These are phyloP conservation scores for Silurus lanzhouensis DNA, from an alignment of 2,797 vertebrate species.

Conservation along the genomic window DNA sequence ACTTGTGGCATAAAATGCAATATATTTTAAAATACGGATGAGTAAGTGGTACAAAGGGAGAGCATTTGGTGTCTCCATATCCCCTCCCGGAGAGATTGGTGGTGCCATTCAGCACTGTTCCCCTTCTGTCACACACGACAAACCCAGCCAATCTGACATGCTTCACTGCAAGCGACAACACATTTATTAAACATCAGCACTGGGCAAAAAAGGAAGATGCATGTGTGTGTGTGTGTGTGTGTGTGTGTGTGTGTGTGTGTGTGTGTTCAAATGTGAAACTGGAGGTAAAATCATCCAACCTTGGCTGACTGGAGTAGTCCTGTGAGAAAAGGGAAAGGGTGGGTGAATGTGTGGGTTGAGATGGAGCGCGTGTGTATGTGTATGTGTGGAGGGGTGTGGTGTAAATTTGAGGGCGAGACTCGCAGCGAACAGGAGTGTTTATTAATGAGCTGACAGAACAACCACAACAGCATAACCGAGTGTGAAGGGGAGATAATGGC, in stretches of 20 bases:
- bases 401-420: slow-evolving; percentile 16
- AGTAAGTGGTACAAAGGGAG: slow-evolving; percentile 13
- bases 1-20: slow-evolving; percentile 29
- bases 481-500: slow-evolving; percentile 26
- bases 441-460: slow-evolving; percentile 54
- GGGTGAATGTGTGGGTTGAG: slow-evolving; percentile 10
- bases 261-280: slow-evolving; percentile 42
- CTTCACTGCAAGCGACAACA: slow-evolving; percentile 51
- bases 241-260: not conserved
- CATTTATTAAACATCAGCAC: slow-evolving; percentile 54
- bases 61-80: slow-evolving; percentile 9
- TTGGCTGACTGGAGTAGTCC: slow-evolving; percentile 43
- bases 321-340: slow-evolving; percentile 21
- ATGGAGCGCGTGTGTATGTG: no score
- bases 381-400: slow-evolving; percentile 12
- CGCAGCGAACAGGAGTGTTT: slow-evolving; percentile 36
- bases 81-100: slow-evolving; percentile 31
- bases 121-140: slow-evolving; percentile 40
- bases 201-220: slow-evolving; percentile 37
- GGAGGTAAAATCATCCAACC: slow-evolving; percentile 51
- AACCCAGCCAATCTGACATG: slow-evolving; percentile 49
- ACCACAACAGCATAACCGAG: slow-evolving; percentile 47
- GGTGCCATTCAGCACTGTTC: slow-evolving; percentile 37
- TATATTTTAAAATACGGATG: slow-evolving; percentile 10
- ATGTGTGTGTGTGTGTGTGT: no score